Base-by-base conservation (phyloP, 2,113 vertebrate species). In the Psilopogon haemacephalus region DNA sequence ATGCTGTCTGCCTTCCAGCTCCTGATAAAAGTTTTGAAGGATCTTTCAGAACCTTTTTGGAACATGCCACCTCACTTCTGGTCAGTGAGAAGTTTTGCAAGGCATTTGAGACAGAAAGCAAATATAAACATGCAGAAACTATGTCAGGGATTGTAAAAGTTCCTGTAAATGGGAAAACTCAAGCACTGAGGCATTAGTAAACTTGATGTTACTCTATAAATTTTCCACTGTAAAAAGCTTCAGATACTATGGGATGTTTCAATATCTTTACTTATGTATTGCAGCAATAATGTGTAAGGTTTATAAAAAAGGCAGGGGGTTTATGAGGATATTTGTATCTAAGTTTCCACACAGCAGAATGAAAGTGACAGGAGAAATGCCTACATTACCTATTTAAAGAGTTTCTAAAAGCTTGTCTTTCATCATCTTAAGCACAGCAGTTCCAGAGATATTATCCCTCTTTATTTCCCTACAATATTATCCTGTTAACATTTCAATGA, bases 361-460 rank as follows among this genome's bases (percentile, higher is more conserved):
- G 3, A 77, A 88, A 81, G 10, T 42, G 69, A 78, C 28, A 75
- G 14, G 30, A 91, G 56, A 82, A 86, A 58, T 94, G 35, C 58
- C 58, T 79, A 60, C 58, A 79, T 70, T 88, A 75, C 38, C 70
- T 70, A 82, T 88, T 89, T 76, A 70, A 96, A 84, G 67, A 71
- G 42, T 68, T 86, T 81, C 60, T 1, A 54, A 75, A 92, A 90
- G n/a, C 65, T 65, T 86, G 26, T 78, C 93, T 92, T 91, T 74
- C 65, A 92, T 86, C 62, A 33, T 11, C 13, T 75, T 78, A 81
- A 77, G 35, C 24, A 74, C 77, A 90, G 70, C 48, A 79, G 65
- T 75, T 33, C 4, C 52, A 95, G 50, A 90, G 12, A 32, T 79
- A 95, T 86, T 84, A 90, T 33, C 38, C 40, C 18, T 81, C 62